Evolutionary conservation across 2,113 vertebrate genomes (phyloP).

Genomic region (Meriones unguiculatus): DNA sequence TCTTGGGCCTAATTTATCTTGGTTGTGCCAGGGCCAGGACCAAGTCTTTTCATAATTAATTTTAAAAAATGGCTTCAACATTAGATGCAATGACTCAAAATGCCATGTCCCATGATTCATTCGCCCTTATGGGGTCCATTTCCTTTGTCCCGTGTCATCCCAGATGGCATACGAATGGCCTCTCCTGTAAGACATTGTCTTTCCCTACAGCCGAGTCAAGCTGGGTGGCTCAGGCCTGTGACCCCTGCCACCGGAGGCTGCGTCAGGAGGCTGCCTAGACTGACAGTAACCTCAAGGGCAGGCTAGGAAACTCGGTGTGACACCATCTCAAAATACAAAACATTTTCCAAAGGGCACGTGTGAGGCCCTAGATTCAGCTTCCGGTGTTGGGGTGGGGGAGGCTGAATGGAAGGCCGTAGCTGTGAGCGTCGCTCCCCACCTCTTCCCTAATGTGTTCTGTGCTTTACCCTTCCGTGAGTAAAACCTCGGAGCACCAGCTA

Average conservation of each 20-base stretch:
- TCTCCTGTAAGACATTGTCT: background rate
- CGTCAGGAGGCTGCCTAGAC: too few relatives aligned
- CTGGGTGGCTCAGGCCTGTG: background rate
- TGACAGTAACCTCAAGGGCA: too few relatives aligned
- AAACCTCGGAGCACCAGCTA: background rate
- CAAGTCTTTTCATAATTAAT: background rate
- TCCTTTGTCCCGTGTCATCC: background rate
- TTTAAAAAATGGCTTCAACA: background rate
- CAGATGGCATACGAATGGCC: background rate
- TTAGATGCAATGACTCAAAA: background rate
- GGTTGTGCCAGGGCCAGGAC: background rate
- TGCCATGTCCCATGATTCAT: background rate
- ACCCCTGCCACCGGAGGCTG: background rate
- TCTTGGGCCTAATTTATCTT: conserved; percentile 93
- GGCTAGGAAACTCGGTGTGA: background rate
- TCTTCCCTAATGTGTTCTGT: background rate
- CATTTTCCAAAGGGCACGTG: too few relatives aligned
- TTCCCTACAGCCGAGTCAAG: background rate
- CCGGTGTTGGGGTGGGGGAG: background rate
- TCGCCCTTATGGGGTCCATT: background rate
- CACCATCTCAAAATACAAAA: background rate
- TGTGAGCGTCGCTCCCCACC: background rate
- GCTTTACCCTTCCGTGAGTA: background rate
- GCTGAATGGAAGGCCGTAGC: background rate
- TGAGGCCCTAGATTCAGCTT: background rate